Evolutionary conservation across 2,888 invertebrate genomes (phyloP).

Genomic region (Mylabris sibirica): DNA sequence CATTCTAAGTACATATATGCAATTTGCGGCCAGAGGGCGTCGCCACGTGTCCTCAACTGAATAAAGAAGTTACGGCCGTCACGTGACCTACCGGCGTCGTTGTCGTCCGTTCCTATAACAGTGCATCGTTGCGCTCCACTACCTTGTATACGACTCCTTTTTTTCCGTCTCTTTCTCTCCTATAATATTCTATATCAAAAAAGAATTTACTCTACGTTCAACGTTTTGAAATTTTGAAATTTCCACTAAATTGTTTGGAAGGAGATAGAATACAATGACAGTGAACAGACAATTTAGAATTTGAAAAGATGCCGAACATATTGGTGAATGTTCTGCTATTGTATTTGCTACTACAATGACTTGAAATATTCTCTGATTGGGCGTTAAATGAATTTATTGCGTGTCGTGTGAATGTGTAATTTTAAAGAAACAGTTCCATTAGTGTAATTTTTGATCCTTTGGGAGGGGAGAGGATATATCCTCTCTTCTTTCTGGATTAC

Average conservation of each 20-base stretch:
- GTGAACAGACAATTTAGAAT: not conserved
- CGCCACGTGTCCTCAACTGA: slow-evolving; percentile 59
- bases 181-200: not conserved
- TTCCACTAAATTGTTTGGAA: not conserved
- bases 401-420: slow-evolving; percentile 17
- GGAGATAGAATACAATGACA: not conserved
- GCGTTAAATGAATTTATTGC: slow-evolving; percentile 28
- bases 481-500: too few relatives aligned
- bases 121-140: slow-evolving; percentile 57
- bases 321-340: slow-evolving; percentile 40
- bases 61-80: slow-evolving; percentile 60
- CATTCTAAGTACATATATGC: slow-evolving; percentile 53
- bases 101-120: slow-evolving; percentile 38
- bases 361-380: slow-evolving; percentile 48
- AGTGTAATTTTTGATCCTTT: not conserved
- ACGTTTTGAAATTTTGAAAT: not conserved
- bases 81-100: slow-evolving; percentile 52
- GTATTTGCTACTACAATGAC: slow-evolving; percentile 45
- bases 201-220: slow-evolving; percentile 20
- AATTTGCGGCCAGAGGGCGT: slow-evolving; percentile 62
- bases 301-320: slow-evolving; percentile 32
- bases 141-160: slow-evolving; percentile 46
- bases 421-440: slow-evolving; percentile 4
- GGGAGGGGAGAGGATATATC: too few relatives aligned
- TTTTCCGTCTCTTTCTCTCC: not conserved